A percentile compares a stretch with the other conserved stretches of the same genome.
These are phyloP conservation scores for Craseonycteris thonglongyai DNA, from an alignment of 2,113 vertebrate genomes.

Conservation along the genomic window DNA sequence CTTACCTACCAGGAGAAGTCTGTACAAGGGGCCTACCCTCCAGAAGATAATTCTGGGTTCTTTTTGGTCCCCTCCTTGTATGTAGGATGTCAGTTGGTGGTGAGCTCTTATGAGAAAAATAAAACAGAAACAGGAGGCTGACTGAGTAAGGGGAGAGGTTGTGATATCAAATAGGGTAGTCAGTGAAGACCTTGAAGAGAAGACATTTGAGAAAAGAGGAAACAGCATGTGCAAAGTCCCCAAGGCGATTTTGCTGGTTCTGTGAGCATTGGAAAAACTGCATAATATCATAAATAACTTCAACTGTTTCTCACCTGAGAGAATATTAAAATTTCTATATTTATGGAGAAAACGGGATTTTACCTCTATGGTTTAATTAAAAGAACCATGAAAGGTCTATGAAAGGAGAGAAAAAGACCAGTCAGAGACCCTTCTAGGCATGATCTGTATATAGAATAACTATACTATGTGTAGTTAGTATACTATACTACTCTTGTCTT, in stretches of 20 bases:
- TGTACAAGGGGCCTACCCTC: no score
- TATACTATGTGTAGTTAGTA: neutral
- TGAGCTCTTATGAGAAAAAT: neutral
- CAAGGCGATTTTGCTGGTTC: neutral
- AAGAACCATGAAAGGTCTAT: neutral
- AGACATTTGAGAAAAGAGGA: neutral
- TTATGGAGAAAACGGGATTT: slow-evolving; percentile 4
- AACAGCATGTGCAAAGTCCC: neutral
- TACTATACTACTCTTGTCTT: neutral
- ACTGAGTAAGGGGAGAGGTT: neutral
- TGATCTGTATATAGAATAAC: neutral
- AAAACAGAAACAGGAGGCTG: neutral
- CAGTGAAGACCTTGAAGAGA: neutral
- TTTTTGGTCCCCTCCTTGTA: no score
- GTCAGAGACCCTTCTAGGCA: neutral
- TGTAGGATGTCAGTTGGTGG: neutral
- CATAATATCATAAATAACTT: slow-evolving; percentile 6
- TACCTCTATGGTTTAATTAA: neutral
- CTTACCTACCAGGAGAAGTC: no score
- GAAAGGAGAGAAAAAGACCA: neutral
- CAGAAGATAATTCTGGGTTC: no score
- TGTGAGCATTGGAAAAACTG: neutral
- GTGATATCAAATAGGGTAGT: neutral
- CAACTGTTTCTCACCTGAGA: slow-evolving; percentile 32
- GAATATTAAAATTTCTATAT: neutral